These are phyloP conservation scores for Helleia helle DNA, from an alignment of 2,888 invertebrate genomes.

Conservation along the genomic window DNA sequence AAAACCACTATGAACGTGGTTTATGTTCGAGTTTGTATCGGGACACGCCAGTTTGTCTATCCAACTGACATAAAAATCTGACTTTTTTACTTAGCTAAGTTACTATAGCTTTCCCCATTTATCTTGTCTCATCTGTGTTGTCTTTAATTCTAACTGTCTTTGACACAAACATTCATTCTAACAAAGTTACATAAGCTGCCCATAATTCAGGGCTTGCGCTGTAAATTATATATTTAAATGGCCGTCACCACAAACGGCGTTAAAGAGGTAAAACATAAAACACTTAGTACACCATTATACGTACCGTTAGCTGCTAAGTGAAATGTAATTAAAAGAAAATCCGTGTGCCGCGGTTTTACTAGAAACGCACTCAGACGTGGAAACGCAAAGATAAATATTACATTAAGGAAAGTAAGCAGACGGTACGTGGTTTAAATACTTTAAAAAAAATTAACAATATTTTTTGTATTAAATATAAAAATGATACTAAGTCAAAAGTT, in stretches of 20 bases:
- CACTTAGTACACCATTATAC: conserved; percentile 11
- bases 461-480: background rate
- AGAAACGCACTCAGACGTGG: conserved; percentile 26
- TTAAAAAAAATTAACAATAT: background rate
- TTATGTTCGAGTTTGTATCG: too few relatives aligned
- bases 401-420: conserved; percentile 32
- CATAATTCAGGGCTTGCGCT: background rate
- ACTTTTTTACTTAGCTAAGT: too few relatives aligned
- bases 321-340: conserved; percentile 29
- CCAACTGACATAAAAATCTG: too few relatives aligned
- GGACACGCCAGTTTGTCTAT: too few relatives aligned
- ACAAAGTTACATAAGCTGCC: too few relatives aligned
- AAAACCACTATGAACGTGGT: too few relatives aligned
- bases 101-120: background rate
- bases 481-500: too few relatives aligned
- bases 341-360: conserved; percentile 31
- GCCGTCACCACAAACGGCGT: conserved; percentile 13
- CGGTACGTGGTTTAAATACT: background rate
- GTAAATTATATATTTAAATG: background rate
- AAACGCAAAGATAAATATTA: conserved; percentile 33
- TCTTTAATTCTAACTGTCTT: too few relatives aligned
- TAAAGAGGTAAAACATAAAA: conserved; percentile 17
- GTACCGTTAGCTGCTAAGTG: conserved; percentile 24
- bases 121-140: background rate
- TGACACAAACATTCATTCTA: too few relatives aligned